Evolutionary conservation across 2,113 vertebrate genomes (phyloP), one percentile per base, ranked within the genome.

Genomic region (Triplophysa dalaica): DNA sequence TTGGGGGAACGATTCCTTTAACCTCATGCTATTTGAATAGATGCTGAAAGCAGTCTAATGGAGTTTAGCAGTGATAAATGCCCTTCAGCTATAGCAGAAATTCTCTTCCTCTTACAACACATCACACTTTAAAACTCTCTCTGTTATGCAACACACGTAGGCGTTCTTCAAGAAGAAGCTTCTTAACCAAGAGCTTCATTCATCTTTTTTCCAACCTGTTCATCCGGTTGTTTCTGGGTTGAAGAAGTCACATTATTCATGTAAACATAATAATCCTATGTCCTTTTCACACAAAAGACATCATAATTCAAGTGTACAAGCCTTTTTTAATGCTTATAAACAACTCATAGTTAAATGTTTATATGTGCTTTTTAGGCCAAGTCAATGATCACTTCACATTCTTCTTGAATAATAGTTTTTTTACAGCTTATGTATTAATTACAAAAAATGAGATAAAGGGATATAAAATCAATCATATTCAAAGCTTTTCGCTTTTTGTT

Each of bases 111-210:
- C 24, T 21, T 29, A 11, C 8, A 54, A 54, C 50, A 16, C 17
- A 17, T 54, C 50, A 58, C 69, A 38, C 50, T 38, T 38, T 52
- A 21, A 72, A 38, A 72, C 69, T 21, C 48, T 54, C 12, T 3
- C n/a, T 12, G 26, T 70, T 70, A 70, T 29, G 33, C 50, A 70
- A 70, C 26, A 58, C 21, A 10, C 26, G 69, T 70, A 26, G 69
- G 69, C 24, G 50, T 58, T 24, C 24, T 54, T 38, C 21, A 69
- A 69, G 66, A 50, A 50, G 66, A 43, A 26, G 68, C 26, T 29
- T 29, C 29, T 41, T 58, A 19, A 33, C 52, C 26, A 13, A 3
- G 10, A 16, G 22, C 45, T 26, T 21, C 69, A 70, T 70, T 70
- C 24, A 70, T 54, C 48, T 70, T 29, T 38, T 38, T 56, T 56